Evolutionary conservation across 2,888 invertebrate species (phyloP), one percentile per base, ranked within the genome.

Genomic region (Caenorhabditis virilis): DNA sequence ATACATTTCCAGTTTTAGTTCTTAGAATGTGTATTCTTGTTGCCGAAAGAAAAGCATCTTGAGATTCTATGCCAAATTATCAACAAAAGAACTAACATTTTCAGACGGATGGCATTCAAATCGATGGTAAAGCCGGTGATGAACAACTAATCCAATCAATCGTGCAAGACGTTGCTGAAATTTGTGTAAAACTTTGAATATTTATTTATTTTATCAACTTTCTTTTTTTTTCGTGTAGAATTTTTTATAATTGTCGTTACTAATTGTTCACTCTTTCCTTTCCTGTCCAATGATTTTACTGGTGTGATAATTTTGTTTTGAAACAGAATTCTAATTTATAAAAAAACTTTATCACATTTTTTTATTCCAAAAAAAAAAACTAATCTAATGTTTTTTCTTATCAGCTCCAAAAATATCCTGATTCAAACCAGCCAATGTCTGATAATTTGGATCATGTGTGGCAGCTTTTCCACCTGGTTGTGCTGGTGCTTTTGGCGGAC

Each of bases 81-180:
- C n/a, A 30, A 30, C 13, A 30, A 30, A 27, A 36, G 13, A 30
- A 30, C 13, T 30, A n/a, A n/a, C 30, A 13, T 46, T 62, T 72
- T 22, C 58, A 75, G 75, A 27, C 57, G 9, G 71, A 69, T 18
- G 47, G 51, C n/a, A 35, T 75, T 22, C 62, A 62, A 59, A 73
- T 75, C 26, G 68, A 73, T 39, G 75, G 75, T 57, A 73, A 73
- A 57, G 66, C 68, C 36, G 75, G 64, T 18, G 71, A 66, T n/a
- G 71, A 73, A 45, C 68, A 69, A 38, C 56, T 75, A 16, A 72
- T 73, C 35, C 60, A 59, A 22, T 58, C 67, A 23, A 57, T 75
- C 22, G 62, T 75, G 9, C 67, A 73, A 16, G 75, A 75, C 20
- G 42, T 71, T 3, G 43, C 64, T 15, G 67, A 71, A 20, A 57